These are phyloP conservation scores for Vanessa tameamea DNA, from an alignment of 1,140 invertebrate species.

Conservation along the genomic window DNA sequence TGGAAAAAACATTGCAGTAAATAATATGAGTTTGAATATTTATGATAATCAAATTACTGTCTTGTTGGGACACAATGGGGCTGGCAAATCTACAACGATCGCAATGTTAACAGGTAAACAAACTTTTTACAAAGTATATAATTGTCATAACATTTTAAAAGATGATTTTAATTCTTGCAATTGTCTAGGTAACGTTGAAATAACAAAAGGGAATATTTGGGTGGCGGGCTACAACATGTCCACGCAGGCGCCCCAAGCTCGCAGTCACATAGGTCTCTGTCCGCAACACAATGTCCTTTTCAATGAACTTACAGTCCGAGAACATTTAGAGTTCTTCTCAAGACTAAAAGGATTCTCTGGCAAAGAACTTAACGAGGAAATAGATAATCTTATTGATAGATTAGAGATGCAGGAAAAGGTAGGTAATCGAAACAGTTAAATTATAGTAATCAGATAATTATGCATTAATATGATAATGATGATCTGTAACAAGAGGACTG, in stretches of 20 bases:
- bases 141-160: neutral
- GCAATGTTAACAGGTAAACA: slow-evolving; percentile 86
- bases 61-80: slow-evolving; percentile 86
- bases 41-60: slow-evolving; percentile 85
- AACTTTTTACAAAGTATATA: neutral
- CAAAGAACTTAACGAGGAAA: slow-evolving; percentile 75
- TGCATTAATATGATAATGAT: too few species aligned
- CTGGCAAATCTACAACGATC: slow-evolving; percentile 83
- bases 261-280: slow-evolving; percentile 90
- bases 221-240: slow-evolving; percentile 87
- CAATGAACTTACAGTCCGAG: slow-evolving; percentile 92
- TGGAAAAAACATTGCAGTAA: slow-evolving; percentile 82
- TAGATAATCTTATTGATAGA: slow-evolving; percentile 68
- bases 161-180: neutral
- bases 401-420: slow-evolving; percentile 71
- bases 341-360: slow-evolving; percentile 86
- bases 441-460: too few species aligned
- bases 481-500: too few species aligned
- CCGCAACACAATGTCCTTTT: slow-evolving; percentile 98
- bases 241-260: slow-evolving; percentile 79
- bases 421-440: too few species aligned
- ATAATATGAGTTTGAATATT: slow-evolving; percentile 87
- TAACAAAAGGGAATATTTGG: slow-evolving; percentile 84
- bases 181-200: slow-evolving; percentile 74
- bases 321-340: slow-evolving; percentile 95